Conservation (phyloP, 2,797 vertebrate species). For the Crax fasciolata region DNA sequence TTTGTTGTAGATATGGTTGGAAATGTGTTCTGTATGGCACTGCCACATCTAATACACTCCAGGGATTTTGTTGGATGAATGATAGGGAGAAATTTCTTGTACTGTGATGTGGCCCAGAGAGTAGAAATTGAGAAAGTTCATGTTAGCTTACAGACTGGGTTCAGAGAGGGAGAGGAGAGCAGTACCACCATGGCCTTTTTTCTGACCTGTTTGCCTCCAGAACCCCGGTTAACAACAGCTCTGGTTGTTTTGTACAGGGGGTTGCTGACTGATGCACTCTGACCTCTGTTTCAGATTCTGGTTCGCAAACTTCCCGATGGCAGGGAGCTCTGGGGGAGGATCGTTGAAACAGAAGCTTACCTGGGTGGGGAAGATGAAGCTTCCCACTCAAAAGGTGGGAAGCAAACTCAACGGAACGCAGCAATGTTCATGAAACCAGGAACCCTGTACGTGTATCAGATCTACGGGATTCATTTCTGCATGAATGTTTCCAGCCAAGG, state of each 20-base stretch:
- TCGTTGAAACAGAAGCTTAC: conserved; percentile 97
- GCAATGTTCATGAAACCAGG: conserved; percentile 98
- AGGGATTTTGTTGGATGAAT: neutral
- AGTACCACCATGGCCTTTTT: neutral
- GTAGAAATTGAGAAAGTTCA: neutral
- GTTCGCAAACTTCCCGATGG: conserved; percentile 88
- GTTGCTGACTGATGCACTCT: conserved; percentile 22
- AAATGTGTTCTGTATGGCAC: neutral
- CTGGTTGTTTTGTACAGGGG: neutral
- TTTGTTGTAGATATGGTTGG: neutral
- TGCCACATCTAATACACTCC: neutral
- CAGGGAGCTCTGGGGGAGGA: conserved; percentile 89
- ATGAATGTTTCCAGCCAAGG: conserved; percentile 96
- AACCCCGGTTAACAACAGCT: neutral
- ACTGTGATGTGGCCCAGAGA: neutral
- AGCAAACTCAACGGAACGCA: conserved; percentile 89
- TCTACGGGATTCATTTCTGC: conserved; percentile 96
- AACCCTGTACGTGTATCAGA: conserved; percentile 95
- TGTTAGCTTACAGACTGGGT: neutral
- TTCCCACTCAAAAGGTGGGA: conserved; percentile 94
- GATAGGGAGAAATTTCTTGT: neutral
- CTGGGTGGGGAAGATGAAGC: conserved; percentile 94
- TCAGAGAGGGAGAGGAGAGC: neutral
- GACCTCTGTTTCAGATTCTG: conserved; percentile 85
- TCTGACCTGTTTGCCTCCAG: neutral